Percentiles rank a stretch among this genome's conserved stretches.
phyloP scores from a whole-genome alignment of 1,140 invertebrate species.

The Watersipora subatra region DNA sequence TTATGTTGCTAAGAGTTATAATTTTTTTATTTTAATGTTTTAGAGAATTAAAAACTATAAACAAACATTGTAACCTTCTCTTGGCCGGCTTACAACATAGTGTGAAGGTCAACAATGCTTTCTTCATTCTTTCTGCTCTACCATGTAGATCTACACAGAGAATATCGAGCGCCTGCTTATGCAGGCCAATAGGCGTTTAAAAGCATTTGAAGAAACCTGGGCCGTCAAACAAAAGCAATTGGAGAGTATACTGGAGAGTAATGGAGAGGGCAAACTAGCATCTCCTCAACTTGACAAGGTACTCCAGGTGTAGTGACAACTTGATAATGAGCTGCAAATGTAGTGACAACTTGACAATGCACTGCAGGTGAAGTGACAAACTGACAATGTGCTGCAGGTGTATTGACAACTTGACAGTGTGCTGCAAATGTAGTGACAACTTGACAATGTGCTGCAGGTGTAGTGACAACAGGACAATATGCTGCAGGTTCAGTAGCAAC shows the following conservation, averaged over 20 bases:
- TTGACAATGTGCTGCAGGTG: background rate
- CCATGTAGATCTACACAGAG: constrained; percentile 2
- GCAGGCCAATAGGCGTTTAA: background rate
- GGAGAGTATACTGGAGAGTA: background rate
- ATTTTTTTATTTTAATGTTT: no score
- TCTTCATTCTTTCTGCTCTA: background rate
- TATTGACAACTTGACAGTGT: background rate
- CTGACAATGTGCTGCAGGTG: no score
- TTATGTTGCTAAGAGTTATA: no score
- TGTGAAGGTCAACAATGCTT: no score
- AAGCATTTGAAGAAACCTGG: background rate
- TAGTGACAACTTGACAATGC: background rate
- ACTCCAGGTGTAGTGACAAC: background rate
- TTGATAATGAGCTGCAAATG: background rate
- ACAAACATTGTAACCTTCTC: no score
- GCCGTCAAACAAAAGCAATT: background rate
- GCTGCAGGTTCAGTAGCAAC: no score
- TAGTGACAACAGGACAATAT: background rate
- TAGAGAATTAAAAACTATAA: no score
- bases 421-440: background rate
- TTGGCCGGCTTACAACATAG: no score
- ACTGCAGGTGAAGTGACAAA: background rate
- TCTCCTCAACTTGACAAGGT: background rate
- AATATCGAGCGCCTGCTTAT: background rate
- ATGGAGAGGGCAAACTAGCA: background rate